Evolutionary conservation across 2,113 vertebrate genomes (phyloP), one percentile per base, ranked within the genome.

Genomic region (Gymnarchus niloticus): DNA sequence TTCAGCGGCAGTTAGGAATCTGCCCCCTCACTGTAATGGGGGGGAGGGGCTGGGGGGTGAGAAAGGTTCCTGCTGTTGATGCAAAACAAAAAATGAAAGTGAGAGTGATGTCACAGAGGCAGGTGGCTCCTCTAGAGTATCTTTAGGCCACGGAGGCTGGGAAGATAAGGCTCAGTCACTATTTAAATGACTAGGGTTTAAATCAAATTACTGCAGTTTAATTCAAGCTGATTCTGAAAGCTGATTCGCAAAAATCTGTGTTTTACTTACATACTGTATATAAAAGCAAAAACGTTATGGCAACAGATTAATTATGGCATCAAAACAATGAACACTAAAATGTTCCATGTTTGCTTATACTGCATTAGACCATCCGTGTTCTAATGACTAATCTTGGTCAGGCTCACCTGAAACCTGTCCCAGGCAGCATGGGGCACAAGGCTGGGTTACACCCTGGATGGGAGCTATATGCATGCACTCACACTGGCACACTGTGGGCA

Each of bases 91-190:
- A 49, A 51, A 49, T n/a, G 1, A 33, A 41, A n/a, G 73, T 46
- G 21, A 3, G 76, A 80, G 76, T 5, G 14, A 25, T n/a, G 6
- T 21, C 44, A 54, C 57, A 52, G 4, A n/a, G 61, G 12, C 56
- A 49, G 8, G 65, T 41, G 3, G 0, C 37, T 5, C 85, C 41
- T 85, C 89, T 83, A 88, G 46, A 73, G n/a, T 51, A 44, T 57
- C 23, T 8, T 44, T 49, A n/a, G 57, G 52, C 84, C 65, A 52
- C 28, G 4, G 76, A 7, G 37, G 25, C n/a, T 8, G 23, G 48
- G 17, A 56, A 65, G 83, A 85, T 87, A 85, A 76, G 84, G 28
- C 25, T 21, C n/a, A 41, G 59, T 73, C 83, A 84, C 41, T 17
- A 81, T 87, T 65, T 65, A 81, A 81, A 83, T 83, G n/a, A 6